phyloP scores from a whole-genome alignment of 2,888 invertebrate genomes.

The Macrosoma leucophasiata region DNA sequence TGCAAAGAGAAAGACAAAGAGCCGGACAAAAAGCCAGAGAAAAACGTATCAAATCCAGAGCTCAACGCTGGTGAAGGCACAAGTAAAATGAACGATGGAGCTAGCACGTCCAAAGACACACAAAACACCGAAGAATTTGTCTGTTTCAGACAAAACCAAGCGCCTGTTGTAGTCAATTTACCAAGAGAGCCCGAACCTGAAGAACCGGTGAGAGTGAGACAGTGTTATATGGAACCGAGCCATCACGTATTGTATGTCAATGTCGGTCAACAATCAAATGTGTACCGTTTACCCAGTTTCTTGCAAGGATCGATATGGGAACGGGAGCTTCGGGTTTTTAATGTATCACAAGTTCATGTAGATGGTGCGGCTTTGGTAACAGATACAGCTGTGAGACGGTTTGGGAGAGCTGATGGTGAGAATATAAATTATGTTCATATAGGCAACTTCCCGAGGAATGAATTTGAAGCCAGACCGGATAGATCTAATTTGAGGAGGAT shows the following conservation, averaged over 20 bases:
- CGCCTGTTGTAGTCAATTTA: slow-evolving; percentile 24
- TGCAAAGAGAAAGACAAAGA: no score
- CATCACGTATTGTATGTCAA: slow-evolving; percentile 46
- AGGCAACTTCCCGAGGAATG: slow-evolving; percentile 25
- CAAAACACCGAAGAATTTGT: slow-evolving; percentile 18
- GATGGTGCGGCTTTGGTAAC: slow-evolving; percentile 40
- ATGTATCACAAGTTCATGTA: slow-evolving; percentile 23
- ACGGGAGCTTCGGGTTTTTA: slow-evolving; percentile 19
- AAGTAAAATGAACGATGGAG: slow-evolving; percentile 20
- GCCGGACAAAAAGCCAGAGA: no score
- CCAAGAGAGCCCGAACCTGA: not conserved
- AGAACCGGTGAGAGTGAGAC: slow-evolving; percentile 5
- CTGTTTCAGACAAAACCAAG: slow-evolving; percentile 27
- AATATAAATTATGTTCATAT: slow-evolving; percentile 48
- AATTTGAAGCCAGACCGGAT: slow-evolving; percentile 36
- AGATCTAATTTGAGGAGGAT: slow-evolving; percentile 68
- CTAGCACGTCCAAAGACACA: slow-evolving; percentile 15
- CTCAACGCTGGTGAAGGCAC: no score
- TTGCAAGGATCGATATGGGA: slow-evolving; percentile 13
- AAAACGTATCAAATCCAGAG: no score
- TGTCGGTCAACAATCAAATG: slow-evolving; percentile 33
- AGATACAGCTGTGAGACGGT: slow-evolving; percentile 46
- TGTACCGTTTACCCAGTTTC: not conserved
- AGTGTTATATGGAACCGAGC: slow-evolving; percentile 27
- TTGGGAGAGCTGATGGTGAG: slow-evolving; percentile 48